Percentiles rank a stretch among this genome's conserved stretches.
phyloP scores from a whole-genome alignment of 1,140 invertebrate genomes.

The Drosophila oshimai region DNA sequence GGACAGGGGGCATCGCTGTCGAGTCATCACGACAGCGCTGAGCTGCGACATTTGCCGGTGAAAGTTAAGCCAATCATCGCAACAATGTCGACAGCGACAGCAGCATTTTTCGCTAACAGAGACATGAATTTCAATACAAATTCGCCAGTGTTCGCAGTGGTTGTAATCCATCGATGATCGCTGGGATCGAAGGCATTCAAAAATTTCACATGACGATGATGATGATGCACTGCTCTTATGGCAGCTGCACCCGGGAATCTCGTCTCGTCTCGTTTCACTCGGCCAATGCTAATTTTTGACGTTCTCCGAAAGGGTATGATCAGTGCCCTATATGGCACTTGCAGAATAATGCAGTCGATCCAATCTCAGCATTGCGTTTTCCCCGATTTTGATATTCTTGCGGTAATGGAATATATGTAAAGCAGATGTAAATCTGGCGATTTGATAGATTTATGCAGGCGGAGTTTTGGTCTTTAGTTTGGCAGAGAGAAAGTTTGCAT shows the following conservation, averaged over 20 bases:
- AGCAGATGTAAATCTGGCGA: conserved; percentile 31
- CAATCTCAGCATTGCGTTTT: neutral
- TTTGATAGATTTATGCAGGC: conserved; percentile 9
- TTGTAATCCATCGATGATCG: conserved; percentile 47
- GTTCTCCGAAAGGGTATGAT: conserved; percentile 41
- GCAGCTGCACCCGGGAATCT: conserved; percentile 3
- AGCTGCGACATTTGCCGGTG: conserved; percentile 52
- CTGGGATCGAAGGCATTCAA: conserved; percentile 39
- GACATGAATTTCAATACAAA: conserved; percentile 73
- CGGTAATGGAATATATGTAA: conserved; percentile 47
- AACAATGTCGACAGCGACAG: conserved; percentile 53
- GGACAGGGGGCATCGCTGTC: conserved; percentile 15
- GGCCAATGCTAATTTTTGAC: conserved; percentile 44
- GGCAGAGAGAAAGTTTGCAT: conserved; percentile 12
- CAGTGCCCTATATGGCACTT: conserved; percentile 36
- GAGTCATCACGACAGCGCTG: conserved; percentile 37
- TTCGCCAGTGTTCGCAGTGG: conserved; percentile 11
- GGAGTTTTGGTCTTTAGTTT: conserved; percentile 5
- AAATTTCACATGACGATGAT: conserved; percentile 35
- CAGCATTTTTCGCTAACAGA: conserved; percentile 59
- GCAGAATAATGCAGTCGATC: conserved; percentile 31
- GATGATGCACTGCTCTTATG: conserved; percentile 3
- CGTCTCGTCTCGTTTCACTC: conserved; percentile 19
- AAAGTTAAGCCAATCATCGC: conserved; percentile 75
- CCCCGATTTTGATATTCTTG: conserved; percentile 29